Conservation (phyloP, 1,140 invertebrate species). For the Druon quercuslanigerum region DNA sequence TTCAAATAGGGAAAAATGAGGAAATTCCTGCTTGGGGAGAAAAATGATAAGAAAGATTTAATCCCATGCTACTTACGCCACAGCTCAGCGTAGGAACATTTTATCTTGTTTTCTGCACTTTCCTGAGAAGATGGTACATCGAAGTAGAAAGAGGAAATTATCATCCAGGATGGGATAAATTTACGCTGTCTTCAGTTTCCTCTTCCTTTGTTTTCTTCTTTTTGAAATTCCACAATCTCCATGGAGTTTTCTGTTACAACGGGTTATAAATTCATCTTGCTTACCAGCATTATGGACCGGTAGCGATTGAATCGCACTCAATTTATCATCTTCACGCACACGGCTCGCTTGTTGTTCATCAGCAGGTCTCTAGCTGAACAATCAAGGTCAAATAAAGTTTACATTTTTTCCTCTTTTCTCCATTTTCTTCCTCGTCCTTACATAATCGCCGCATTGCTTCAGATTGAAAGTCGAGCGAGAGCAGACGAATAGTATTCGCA, state of each 20-base stretch:
- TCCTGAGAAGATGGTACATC: neutral
- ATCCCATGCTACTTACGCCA: constrained; percentile 50
- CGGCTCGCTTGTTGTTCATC: too few species aligned
- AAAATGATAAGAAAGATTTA: constrained; percentile 41
- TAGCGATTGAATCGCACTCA: too few species aligned
- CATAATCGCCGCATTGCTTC: constrained; percentile 15
- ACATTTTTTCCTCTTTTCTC: constrained; percentile 50
- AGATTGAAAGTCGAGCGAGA: constrained; percentile 35
- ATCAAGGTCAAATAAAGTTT: constrained; percentile 49
- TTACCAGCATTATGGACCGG: too few species aligned
- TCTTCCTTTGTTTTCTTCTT: neutral
- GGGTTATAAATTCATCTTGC: too few species aligned
- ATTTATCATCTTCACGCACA: too few species aligned
- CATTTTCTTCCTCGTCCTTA: constrained; percentile 38
- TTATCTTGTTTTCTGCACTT: neutral
- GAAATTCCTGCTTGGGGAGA: too few species aligned
- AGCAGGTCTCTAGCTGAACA: neutral
- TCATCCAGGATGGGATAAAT: constrained; percentile 1
- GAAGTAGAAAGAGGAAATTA: constrained; percentile 18
- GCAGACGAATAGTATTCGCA: constrained; percentile 23
- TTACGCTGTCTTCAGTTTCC: neutral
- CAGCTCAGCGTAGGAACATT: neutral
- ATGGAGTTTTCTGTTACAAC: too few species aligned
- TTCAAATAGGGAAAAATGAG: too few species aligned
- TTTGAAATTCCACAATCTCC: neutral